Evolutionary conservation across 2,113 vertebrate species (phyloP).

Genomic region (Sinocyclocheilus grahami): DNA sequence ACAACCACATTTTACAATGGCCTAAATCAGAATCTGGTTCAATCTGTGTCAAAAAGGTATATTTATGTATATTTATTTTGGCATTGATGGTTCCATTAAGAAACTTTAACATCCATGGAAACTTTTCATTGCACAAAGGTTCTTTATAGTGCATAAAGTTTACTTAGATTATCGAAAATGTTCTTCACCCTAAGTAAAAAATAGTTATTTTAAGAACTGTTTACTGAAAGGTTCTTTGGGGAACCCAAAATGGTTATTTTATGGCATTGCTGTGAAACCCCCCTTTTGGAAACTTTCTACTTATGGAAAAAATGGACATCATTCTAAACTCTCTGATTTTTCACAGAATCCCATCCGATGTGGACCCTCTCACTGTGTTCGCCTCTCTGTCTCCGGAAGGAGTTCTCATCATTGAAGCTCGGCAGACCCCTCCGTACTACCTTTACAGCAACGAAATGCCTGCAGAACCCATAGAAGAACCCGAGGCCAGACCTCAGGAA

Average conservation of each 20-base stretch:
- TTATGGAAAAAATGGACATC: too few species aligned
- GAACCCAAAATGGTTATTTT: too few species aligned
- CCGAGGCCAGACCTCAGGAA: conserved; percentile 61
- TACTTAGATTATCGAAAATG: too few species aligned
- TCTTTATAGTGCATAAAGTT: neutral
- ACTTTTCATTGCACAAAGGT: neutral
- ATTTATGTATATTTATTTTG: too few species aligned
- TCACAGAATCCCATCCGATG: conserved; percentile 87
- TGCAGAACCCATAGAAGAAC: conserved; percentile 60
- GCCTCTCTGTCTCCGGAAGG: conserved; percentile 95
- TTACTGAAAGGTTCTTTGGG: neutral
- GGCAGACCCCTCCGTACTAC: conserved; percentile 90
- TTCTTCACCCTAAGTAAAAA: too few species aligned
- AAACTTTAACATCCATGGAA: neutral
- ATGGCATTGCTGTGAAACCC: neutral
- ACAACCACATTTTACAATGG: too few species aligned
- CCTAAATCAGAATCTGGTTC: too few species aligned
- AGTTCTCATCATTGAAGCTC: conserved; percentile 95
- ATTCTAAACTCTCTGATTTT: neutral
- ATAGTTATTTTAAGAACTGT: too few species aligned
- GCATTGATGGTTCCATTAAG: neutral
- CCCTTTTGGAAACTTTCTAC: neutral
- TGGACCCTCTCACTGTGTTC: conserved; percentile 91
- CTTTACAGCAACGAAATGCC: conserved; percentile 79
- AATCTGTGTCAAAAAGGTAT: too few species aligned